These are phyloP conservation scores for Lytechinus variegatus DNA, from an alignment of 35 echinoderm and acorn worm species.

Conservation along the genomic window DNA sequence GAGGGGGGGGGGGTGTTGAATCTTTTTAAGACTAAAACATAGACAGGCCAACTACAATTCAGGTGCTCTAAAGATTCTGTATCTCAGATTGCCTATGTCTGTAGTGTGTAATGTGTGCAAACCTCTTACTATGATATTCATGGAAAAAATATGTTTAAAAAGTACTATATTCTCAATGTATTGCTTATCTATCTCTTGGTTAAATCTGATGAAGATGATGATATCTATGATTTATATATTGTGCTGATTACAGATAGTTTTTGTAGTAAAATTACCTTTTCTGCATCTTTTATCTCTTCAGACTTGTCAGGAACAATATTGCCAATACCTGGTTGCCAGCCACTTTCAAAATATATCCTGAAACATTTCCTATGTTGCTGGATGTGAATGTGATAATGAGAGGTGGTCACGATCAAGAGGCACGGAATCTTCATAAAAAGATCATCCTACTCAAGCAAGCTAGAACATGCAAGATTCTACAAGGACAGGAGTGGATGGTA, in stretches of 20 bases:
- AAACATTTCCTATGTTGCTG: slow-evolving; percentile 46
- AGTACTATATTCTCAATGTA: neutral
- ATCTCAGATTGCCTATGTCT: too few species aligned
- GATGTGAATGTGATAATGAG: neutral
- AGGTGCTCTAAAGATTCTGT: too few species aligned
- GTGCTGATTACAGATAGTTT: neutral
- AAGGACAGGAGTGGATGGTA: slow-evolving; percentile 55
- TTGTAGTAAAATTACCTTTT: neutral
- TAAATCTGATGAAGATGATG: too few species aligned
- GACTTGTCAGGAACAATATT: slow-evolving; percentile 62
- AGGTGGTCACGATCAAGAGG: neutral
- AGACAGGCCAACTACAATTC: too few species aligned
- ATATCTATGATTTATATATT: too few species aligned
- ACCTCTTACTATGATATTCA: neutral
- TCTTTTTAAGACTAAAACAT: too few species aligned
- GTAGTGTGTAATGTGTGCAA: neutral
- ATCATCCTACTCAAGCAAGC: slow-evolving; percentile 83
- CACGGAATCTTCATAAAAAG: slow-evolving; percentile 58
- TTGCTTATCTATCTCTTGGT: too few species aligned
- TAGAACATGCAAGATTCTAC: slow-evolving; percentile 54
- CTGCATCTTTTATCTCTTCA: neutral
- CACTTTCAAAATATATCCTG: slow-evolving; percentile 68
- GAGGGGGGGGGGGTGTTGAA: too few species aligned
- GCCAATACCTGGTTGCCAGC: slow-evolving; percentile 69
- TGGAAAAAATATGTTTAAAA: neutral